Conservation (phyloP, 2,113 vertebrate genomes). For the Tetrax tetrax region DNA sequence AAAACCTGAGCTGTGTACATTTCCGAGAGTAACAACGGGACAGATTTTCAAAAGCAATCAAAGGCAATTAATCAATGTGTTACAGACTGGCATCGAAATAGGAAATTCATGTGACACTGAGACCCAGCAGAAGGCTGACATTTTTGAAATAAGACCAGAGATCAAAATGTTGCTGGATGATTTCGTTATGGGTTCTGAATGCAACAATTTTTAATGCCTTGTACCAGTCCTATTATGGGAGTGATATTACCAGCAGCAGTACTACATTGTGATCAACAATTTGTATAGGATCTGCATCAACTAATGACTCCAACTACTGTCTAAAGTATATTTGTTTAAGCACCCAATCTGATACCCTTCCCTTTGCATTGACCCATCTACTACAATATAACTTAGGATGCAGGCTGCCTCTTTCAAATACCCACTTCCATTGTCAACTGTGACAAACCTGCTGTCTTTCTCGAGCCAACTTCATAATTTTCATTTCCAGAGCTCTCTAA, state of each 20-base stretch:
- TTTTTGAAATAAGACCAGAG: not conserved
- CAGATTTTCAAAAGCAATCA: not conserved
- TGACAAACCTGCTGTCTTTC: not conserved
- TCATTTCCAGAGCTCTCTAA: not conserved
- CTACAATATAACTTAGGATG: not conserved
- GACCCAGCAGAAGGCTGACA: not conserved
- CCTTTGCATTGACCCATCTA: not conserved
- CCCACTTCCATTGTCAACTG: not conserved
- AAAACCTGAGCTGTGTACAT: not conserved
- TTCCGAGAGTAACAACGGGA: not conserved
- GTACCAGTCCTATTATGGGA: rapidly evolving
- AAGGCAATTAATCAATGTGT: not conserved
- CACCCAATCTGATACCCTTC: not conserved
- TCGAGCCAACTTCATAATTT: not conserved
- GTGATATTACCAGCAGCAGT: not conserved
- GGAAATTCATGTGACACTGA: not conserved
- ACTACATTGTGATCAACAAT: not conserved
- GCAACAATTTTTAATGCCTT: not conserved
- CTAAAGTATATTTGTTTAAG: not conserved
- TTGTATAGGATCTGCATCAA: not conserved
- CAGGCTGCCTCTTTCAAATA: not conserved
- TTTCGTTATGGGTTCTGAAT: not conserved
- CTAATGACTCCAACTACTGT: not conserved
- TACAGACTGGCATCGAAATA: not conserved
- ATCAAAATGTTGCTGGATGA: not conserved